Evolutionary conservation across 1,140 invertebrate species (phyloP), one percentile per base, ranked within the genome.

Genomic region (Bombus affinis): DNA sequence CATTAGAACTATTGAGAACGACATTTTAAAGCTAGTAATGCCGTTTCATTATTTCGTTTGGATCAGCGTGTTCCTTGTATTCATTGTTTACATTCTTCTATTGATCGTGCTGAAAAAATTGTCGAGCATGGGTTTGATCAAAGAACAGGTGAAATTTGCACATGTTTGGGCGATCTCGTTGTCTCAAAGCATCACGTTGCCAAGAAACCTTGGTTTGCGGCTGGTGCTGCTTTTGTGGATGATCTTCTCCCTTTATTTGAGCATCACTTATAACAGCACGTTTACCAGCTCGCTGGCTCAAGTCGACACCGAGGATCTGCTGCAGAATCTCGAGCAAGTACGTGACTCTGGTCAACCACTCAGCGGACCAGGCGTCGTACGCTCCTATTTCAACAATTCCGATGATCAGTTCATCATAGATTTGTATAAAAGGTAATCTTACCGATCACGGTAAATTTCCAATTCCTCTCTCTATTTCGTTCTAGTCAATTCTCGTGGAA

Each of bases 251-350:
- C 53, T 86, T 9, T 65, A 73, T 39, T 37, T 74, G 53, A 88
- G 62, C 57, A 71, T 62, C 65, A n/a, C 83, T 18, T 89, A 86
- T 22, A 81, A 79, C 53, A 78, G 78, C 71, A 81, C 74, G n/a
- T 85, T 89, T 79, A 86, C 78, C 66, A 88, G 83, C 35, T 88
- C 74, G 6, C 42, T 89, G 59, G 68, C 68, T 39, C 47, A 53
- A 22, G 47, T 53, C 35, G 80, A 78, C n/a, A 53, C 70, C 8
- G 72, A 79, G 35, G 76, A 80, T 22, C 37, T 75, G 42, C n/a
- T 85, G 22, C 57, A 71, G 65, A n/a, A 70, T 68, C 42, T 86
- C 32, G 25, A 77, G 37, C 68, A 89, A 53, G 35, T 85, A 44
- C 75, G 82, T 66, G 82, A 87, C n/a, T 79, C 76, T 18, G 82